Evolutionary conservation across 1,140 invertebrate species (phyloP).

Genomic region (Halyomorpha halys): DNA sequence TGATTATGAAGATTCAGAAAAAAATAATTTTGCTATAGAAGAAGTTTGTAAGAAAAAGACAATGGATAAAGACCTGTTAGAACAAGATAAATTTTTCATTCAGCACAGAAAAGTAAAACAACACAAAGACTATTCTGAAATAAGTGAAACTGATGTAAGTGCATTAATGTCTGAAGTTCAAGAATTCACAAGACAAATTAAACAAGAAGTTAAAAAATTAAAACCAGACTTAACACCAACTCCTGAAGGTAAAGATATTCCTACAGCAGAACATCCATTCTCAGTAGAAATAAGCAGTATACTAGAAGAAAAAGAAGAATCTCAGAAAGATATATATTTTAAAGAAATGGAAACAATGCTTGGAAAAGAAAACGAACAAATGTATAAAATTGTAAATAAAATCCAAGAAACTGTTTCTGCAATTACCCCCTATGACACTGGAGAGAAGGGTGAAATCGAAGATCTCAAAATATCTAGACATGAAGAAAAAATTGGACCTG

Average conservation of each 20-base stretch:
- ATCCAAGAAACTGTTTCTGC: too few relatives aligned
- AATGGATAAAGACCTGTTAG: neutral
- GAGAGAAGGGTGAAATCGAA: too few relatives aligned
- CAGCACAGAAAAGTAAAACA: constrained; percentile 21
- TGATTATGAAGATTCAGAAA: constrained; percentile 7
- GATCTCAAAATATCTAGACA: too few relatives aligned
- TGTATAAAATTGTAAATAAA: too few relatives aligned
- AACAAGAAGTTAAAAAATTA: constrained; percentile 42
- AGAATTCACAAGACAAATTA: constrained; percentile 41
- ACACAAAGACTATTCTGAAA: constrained; percentile 12
- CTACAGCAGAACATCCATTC: constrained; percentile 11
- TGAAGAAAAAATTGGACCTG: too few relatives aligned
- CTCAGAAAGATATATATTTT: neutral
- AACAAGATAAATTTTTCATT: neutral
- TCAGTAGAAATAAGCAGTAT: constrained; percentile 20
- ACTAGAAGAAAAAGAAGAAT: constrained; percentile 20
- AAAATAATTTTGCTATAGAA: constrained; percentile 7
- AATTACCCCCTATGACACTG: too few relatives aligned
- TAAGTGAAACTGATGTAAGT: constrained; percentile 37
- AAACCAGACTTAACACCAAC: constrained; percentile 44
- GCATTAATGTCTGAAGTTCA: constrained; percentile 41
- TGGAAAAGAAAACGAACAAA: too few relatives aligned
- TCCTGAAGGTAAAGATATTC: constrained; percentile 36
- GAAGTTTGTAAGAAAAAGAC: constrained; percentile 22
- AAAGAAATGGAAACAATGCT: too few relatives aligned